Evolutionary conservation across 2,888 invertebrate species (phyloP), one percentile per base, ranked within the genome.

Genomic region (Zaprionus bogoriensis): DNA sequence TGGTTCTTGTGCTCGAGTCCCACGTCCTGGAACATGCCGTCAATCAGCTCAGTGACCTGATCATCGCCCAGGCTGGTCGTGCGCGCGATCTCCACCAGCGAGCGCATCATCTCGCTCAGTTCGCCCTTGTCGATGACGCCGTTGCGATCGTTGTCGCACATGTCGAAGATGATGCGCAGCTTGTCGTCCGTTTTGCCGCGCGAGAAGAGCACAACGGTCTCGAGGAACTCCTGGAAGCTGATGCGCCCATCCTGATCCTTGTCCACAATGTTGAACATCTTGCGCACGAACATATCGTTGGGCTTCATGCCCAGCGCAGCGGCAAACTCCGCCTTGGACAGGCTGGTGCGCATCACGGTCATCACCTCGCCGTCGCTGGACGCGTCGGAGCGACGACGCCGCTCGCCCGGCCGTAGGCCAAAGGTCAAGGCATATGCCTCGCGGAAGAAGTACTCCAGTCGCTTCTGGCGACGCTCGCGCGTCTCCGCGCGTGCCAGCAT

Each of bases 251-350:
- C 97, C 61, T 96, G 94, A 88, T 98, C 97, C 89, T 97, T 98
- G 89, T 98, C 98, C 0, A 98, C 98, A 83, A 98, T 98, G 83
- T 98, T 98, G 89, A 99, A 99, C 98, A 99, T 98, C 91, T 98
- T 97, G 85, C 96, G 95, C 0, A 99, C 98, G 89, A 99, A 99
- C 52, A 98, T 95, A 19, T 98, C 98, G 84, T 98, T 97, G 0
- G 96, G 92, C 89, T 96, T 96, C 99, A 99, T 99, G 32, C 98
- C 99, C 3, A 99, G 92, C 0, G 98, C 98, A 51, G 96, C 96
- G 0, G 98, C 98, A 87, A 99, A 98, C 91, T 99, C 98, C 46
- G 95, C 93, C 88, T 96, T 97, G 0, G 97, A 97, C 59, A 98
- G 90, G 0, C 97, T 97, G 0, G 98, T 98, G 48, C 97, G 92